Conservation (phyloP, 2,797 vertebrate species). For the Momotus momota region DNA sequence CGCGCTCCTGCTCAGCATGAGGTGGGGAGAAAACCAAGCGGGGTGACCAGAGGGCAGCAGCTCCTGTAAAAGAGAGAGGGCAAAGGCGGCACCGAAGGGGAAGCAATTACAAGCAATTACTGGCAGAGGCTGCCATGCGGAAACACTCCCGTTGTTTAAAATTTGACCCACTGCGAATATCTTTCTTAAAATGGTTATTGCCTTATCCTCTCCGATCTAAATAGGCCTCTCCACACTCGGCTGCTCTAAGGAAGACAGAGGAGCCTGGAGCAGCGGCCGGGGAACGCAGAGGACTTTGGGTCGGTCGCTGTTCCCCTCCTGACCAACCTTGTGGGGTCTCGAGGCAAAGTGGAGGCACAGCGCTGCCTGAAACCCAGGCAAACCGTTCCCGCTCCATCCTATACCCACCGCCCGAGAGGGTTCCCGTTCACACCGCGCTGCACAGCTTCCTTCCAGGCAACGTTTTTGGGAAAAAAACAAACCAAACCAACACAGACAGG, state of each 20-base stretch:
- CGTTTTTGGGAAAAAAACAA: fast-evolving
- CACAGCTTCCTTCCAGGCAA: not conserved
- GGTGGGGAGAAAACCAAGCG: not conserved
- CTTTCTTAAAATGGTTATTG: conserved; percentile 49
- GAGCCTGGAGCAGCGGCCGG: not conserved
- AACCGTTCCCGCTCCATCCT: not conserved
- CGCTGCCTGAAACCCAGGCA: not conserved
- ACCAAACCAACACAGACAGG: not conserved
- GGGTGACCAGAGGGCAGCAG: not conserved
- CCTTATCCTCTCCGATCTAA: conserved; percentile 28
- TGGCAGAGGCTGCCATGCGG: conserved; percentile 52
- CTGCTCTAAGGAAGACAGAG: not conserved
- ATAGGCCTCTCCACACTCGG: conserved; percentile 11
- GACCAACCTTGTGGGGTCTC: not conserved
- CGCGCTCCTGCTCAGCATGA: not conserved
- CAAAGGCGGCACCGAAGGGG: not conserved
- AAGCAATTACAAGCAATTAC: conserved; percentile 72
- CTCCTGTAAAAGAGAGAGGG: not conserved
- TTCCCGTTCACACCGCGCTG: not conserved
- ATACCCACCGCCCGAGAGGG: fast-evolving
- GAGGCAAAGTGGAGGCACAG: not conserved
- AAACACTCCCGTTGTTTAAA: conserved; percentile 64
- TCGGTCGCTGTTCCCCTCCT: not conserved
- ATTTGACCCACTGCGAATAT: conserved; percentile 43
- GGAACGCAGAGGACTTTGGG: not conserved